phyloP scores from a whole-genome alignment of 2,113 vertebrate genomes.

The Mirounga angustirostris region DNA sequence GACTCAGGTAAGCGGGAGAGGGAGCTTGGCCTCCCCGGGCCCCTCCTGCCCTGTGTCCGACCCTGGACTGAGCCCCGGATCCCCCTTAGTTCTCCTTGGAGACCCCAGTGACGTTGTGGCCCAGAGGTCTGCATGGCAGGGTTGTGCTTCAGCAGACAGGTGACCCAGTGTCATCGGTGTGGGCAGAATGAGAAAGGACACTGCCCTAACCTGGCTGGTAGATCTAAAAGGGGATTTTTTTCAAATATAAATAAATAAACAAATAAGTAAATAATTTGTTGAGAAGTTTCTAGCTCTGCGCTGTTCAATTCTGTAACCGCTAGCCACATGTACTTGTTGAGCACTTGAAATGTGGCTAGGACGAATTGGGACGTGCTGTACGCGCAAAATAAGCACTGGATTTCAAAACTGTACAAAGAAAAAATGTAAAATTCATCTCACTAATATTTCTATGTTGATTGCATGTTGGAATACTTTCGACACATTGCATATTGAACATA shows the following conservation, averaged over 20 bases:
- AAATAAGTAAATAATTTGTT: neutral
- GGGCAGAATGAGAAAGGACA: neutral
- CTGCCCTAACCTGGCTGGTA: neutral
- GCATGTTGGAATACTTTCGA: conserved; percentile 41
- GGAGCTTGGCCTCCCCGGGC: neutral
- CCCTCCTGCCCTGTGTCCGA: neutral
- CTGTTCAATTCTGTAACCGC: conserved; percentile 34
- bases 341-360: neutral
- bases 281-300: conserved; percentile 46
- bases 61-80: conserved; percentile 14
- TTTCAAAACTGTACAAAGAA: conserved; percentile 29
- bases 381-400: neutral
- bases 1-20: conserved; percentile 93
- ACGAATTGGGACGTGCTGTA: neutral
- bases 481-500: neutral
- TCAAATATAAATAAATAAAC: neutral
- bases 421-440: conserved; percentile 27
- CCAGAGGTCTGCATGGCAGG: neutral
- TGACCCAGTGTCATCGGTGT: neutral
- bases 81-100: neutral
- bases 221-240: neutral
- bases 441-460: conserved; percentile 43
- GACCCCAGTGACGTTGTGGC: neutral
- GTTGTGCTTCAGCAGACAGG: neutral
- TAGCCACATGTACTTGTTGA: neutral